Evolutionary conservation across 2,113 vertebrate species (phyloP), one percentile per base, ranked within the genome.

Genomic region (Sapayoa aenigma): DNA sequence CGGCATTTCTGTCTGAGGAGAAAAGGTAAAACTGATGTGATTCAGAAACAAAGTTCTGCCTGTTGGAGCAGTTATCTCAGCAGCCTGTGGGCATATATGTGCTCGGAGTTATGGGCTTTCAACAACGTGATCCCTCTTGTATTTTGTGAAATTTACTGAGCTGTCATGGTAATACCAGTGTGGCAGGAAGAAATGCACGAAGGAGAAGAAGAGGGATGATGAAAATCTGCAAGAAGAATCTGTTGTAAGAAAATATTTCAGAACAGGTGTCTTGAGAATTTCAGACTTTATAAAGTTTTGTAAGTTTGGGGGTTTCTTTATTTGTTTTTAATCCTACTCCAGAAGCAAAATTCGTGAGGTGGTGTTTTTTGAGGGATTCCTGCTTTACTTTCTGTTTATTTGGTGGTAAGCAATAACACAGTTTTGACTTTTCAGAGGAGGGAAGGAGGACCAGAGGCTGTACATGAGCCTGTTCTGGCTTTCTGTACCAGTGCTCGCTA

Each of bases 141-240:
- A 83, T 94, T 95, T 95, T 87, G 63, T 94, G 82, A 91, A 93
- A 93, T 92, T 88, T 91, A 88, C 92, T 86, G 92, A 95, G 79
- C 91, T 95, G 89, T 94, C 93, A 59, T 2, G 4, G 67, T 83
- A 63, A 63, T 78, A 76, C 85, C 85, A 76, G 69, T 49, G 86
- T 95, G 93, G 60, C 91, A 83, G 50, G 71, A 85, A 41, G 72
- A 90, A 94, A 74, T 52, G 55, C 87, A 86, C 71, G 56, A 87
- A 89, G 86, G 88, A 80, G 42, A 76, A 73, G 56, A 77, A 14
- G 47, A 84, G 21, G 55, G 42, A 50, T 88, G 79, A 85, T 80
- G 67, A 90, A 94, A 95, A 95, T 92, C 75, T 2, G 0, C 0
- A 1, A 73, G 58, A 96, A 87, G 60, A 66, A 83, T 77, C 59